phyloP scores from a whole-genome alignment of 1,140 invertebrate genomes.

The Zaprionus gabonicus region DNA sequence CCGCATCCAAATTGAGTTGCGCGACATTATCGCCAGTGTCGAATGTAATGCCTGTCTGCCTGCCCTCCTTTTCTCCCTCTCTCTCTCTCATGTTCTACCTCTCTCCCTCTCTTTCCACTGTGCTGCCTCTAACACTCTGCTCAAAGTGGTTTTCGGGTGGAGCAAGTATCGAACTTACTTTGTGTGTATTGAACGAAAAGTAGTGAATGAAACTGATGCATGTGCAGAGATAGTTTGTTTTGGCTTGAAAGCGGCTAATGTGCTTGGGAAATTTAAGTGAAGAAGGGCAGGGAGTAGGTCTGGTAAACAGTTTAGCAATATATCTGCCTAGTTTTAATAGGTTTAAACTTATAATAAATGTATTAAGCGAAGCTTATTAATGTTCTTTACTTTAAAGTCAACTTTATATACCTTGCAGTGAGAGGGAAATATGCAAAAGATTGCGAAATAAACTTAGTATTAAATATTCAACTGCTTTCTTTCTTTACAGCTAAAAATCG shows the following conservation, averaged over 20 bases:
- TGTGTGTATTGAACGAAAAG: constrained; percentile 3
- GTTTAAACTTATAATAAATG: neutral
- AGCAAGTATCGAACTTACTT: neutral
- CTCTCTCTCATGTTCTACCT: neutral
- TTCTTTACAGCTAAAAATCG: no score
- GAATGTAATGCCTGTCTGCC: constrained; percentile 49
- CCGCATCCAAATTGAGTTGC: constrained; percentile 63
- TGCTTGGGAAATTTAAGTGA: constrained; percentile 4
- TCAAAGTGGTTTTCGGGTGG: neutral
- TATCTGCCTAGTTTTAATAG: neutral
- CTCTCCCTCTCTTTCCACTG: neutral
- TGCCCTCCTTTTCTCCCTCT: neutral
- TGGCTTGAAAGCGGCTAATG: constrained; percentile 22
- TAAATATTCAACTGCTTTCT: no score
- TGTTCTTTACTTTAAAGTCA: no score
- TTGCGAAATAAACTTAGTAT: no score
- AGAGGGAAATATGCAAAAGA: no score
- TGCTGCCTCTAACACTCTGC: neutral
- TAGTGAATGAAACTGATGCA: constrained; percentile 15
- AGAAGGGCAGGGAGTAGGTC: neutral
- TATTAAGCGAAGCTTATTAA: no score
- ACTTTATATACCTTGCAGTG: no score
- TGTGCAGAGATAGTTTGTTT: constrained; percentile 22
- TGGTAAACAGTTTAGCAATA: neutral
- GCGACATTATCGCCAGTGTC: constrained; percentile 68